Conservation (phyloP, 2,888 invertebrate genomes). For the Caradrina kadenii region DNA sequence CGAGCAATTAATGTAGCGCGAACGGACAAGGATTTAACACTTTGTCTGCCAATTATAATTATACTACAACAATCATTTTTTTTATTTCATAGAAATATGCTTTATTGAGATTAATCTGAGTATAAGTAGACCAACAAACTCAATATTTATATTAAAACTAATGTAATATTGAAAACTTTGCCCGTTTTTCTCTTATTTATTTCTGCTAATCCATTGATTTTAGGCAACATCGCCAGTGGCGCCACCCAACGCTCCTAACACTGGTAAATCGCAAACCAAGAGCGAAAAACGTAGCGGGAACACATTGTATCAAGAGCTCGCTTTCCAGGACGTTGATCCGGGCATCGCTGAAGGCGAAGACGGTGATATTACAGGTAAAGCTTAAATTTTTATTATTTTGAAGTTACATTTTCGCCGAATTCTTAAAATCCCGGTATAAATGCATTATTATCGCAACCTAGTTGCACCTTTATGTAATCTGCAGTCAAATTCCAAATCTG, state of each 20-base stretch:
- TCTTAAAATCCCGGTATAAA: background rate
- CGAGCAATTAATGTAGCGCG: slow-evolving; percentile 2
- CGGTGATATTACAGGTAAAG: slow-evolving; percentile 97
- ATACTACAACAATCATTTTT: background rate
- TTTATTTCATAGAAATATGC: background rate
- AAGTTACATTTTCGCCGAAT: background rate
- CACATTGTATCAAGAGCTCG: slow-evolving; percentile 97
- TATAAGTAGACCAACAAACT: background rate
- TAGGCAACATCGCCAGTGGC: slow-evolving; percentile 91
- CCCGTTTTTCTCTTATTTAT: background rate
- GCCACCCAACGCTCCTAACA: slow-evolving; percentile 70
- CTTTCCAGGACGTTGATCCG: slow-evolving; percentile 96
- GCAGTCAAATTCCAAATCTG: too few species aligned
- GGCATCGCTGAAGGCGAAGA: slow-evolving; percentile 95
- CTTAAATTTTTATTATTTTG: background rate
- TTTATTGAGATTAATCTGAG: background rate
- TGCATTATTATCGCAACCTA: too few species aligned
- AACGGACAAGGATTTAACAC: slow-evolving; percentile 4
- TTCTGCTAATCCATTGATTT: slow-evolving; percentile 12
- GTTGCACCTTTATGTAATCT: too few species aligned
- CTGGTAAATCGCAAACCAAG: slow-evolving; percentile 92
- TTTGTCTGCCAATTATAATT: background rate
- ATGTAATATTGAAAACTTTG: background rate
- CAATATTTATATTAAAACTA: background rate
- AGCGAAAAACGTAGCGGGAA: slow-evolving; percentile 97